Percentiles rank a stretch among this genome's conserved stretches.
phyloP scores from a whole-genome alignment of 2,797 vertebrate genomes.

The Anguilla megastoma region DNA sequence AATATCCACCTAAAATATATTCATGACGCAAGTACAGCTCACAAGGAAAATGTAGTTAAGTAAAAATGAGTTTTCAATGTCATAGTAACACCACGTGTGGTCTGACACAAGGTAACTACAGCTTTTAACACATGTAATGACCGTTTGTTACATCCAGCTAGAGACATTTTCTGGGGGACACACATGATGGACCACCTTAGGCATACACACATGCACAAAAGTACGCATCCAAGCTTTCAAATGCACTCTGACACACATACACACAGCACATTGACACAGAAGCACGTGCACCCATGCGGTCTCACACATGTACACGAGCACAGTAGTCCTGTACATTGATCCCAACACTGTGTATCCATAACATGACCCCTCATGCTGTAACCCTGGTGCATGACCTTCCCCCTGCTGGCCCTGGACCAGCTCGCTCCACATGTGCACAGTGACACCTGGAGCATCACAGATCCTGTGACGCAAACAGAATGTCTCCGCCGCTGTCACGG shows the following conservation, averaged over 20 bases:
- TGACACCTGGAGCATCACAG: background rate
- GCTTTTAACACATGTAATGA: background rate
- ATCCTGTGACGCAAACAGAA: background rate
- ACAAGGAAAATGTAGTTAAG: slow-evolving; percentile 43
- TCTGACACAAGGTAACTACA: background rate
- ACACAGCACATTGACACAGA: background rate
- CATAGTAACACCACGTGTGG: background rate
- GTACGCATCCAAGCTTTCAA: slow-evolving; percentile 22
- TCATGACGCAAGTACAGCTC: slow-evolving; percentile 46
- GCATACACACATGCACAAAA: slow-evolving; percentile 22
- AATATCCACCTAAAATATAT: background rate
- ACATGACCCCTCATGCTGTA: background rate
- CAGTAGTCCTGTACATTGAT: background rate
- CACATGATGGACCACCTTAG: background rate
- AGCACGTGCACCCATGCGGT: background rate
- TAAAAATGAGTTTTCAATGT: background rate
- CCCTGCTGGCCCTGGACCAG: background rate
- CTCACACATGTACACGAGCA: background rate
- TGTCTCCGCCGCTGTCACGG: background rate
- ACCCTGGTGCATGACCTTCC: background rate
- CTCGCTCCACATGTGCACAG: background rate
- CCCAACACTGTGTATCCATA: background rate
- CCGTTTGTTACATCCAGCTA: background rate
- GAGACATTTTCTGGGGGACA: background rate
- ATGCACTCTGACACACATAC: slow-evolving; percentile 26